Evolutionary conservation across 2,113 vertebrate genomes (phyloP).

Genomic region (Steatornis caripensis): DNA sequence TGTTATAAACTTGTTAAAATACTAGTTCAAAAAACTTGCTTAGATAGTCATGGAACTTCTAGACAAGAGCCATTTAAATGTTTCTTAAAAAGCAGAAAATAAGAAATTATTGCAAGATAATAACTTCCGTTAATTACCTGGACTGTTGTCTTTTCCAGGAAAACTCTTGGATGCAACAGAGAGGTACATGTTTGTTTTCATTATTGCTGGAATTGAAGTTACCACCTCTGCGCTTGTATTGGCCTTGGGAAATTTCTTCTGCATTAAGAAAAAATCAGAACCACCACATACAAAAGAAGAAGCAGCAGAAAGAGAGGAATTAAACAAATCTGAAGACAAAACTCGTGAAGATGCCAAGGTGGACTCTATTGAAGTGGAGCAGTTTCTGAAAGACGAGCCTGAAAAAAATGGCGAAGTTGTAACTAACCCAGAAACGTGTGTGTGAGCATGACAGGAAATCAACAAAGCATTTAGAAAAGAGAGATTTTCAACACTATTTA

Average conservation of each 20-base stretch:
- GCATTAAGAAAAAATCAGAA: conserved; percentile 72
- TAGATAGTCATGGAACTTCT: background rate
- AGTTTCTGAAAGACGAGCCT: conserved; percentile 74
- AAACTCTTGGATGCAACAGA: conserved; percentile 83
- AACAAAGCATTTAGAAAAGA: background rate
- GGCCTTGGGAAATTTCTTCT: conserved; percentile 82
- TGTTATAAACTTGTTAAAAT: background rate
- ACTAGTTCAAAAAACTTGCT: background rate
- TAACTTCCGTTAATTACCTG: background rate
- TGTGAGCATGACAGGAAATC: conserved; percentile 64
- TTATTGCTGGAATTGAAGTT: conserved; percentile 88
- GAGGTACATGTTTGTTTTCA: conserved; percentile 87
- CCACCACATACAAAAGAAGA: conserved; percentile 60
- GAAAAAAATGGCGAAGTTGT: conserved; percentile 71
- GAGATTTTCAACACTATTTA: conserved; percentile 64
- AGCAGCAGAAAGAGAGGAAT: conserved; percentile 54
- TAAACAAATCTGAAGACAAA: conserved; percentile 60
- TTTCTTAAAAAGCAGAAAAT: background rate
- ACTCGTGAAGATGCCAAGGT: conserved; percentile 34
- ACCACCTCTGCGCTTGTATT: conserved; percentile 80
- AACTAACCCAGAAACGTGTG: conserved; percentile 76
- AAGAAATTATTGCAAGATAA: background rate
- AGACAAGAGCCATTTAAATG: background rate
- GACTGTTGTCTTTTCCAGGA: conserved; percentile 69
- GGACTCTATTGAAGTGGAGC: conserved; percentile 72